Base-by-base conservation (phyloP, 2,113 vertebrate genomes). In the Dipodomys stephensi region DNA sequence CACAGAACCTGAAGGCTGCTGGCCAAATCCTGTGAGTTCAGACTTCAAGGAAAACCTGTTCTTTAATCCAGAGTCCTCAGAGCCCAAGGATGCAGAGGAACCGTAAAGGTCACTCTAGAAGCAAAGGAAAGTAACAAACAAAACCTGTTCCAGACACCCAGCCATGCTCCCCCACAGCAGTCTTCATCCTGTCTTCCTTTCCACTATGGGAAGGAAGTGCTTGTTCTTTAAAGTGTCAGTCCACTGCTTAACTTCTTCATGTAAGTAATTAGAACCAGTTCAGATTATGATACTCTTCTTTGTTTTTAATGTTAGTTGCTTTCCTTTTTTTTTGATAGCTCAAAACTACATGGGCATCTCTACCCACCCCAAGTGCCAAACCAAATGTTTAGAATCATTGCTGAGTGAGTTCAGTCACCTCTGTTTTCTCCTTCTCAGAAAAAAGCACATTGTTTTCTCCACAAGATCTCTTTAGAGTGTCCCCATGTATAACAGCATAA, bases 401-500 rank as follows among this genome's bases (percentile, higher is more conserved):
- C n/a, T 89, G 67, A 79, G 22, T 62, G 39, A 35, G 68, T 81
- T 91, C 73, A 49, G 19, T 91, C 80, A 94, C 64, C 57, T n/a
- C 53, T 87, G 72, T 89, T 89, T 87, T 83, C 62, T 62, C 60
- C 30, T 64, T 88, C 68, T 79, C 76, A 84, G 27, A 15, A 53
- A 39, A 60, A 83, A 0, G 6, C 18, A 2, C 1, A 0, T 5
- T 71, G 79, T 39, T 62, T 60, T 76, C 85, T 92, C 90, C 67
- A 30, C 73, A 92, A 85, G 20, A 74, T 18, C 86, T 91, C 83
- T 90, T 95, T 64, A 67, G 87, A 83, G 77, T 94, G 73, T 73
- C 87, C 73, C 35, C 73, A 87, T 90, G 91, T 85, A 78, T 85
- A 94, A 93, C 53, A 91, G 94, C 83, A 76, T 92, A 90, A 97